These are phyloP conservation scores for Ditylenchus weischeri DNA, from an alignment of 2,888 invertebrate species.

Conservation along the genomic window DNA sequence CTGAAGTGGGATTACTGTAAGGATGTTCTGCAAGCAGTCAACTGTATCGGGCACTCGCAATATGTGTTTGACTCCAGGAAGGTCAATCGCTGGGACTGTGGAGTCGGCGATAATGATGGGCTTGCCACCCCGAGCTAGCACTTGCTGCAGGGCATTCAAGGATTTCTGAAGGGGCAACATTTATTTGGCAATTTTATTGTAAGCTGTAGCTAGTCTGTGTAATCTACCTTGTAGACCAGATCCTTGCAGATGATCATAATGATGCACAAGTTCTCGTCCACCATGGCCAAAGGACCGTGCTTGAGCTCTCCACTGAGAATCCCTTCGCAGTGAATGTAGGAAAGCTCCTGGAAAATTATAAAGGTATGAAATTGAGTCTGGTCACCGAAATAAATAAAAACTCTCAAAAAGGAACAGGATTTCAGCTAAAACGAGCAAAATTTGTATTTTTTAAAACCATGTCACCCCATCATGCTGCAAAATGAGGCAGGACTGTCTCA, in stretches of 20 bases:
- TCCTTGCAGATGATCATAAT: slow-evolving; percentile 97
- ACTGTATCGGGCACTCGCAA: slow-evolving; percentile 91
- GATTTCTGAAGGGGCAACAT: slow-evolving; percentile 69
- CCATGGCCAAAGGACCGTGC: slow-evolving; percentile 93
- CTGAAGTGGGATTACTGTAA: slow-evolving; percentile 98
- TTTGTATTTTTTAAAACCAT: no score
- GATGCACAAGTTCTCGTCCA: slow-evolving; percentile 95
- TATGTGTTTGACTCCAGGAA: slow-evolving; percentile 39
- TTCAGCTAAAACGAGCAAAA: no score
- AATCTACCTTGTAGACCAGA: slow-evolving; percentile 77
- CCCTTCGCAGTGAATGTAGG: slow-evolving; percentile 99
- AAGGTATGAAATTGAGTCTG: no score
- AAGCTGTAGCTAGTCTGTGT: background rate
- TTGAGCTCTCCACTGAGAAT: slow-evolving; percentile 98
- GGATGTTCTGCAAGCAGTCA: slow-evolving; percentile 86
- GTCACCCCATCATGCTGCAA: no score
- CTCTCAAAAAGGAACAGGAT: no score
- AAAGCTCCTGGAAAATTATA: slow-evolving; percentile 85
- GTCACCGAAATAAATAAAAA: no score
- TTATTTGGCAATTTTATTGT: background rate
- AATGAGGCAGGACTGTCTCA: no score
- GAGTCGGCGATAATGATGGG: slow-evolving; percentile 88
- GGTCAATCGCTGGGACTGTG: slow-evolving; percentile 44
- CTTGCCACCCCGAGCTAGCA: slow-evolving; percentile 65
- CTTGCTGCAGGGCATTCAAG: slow-evolving; percentile 95